A percentile compares a stretch with the other conserved stretches of the same genome.
These are phyloP conservation scores for Dermatophagoides farinae DNA, from an alignment of 1,140 invertebrate species.

Conservation along the genomic window DNA sequence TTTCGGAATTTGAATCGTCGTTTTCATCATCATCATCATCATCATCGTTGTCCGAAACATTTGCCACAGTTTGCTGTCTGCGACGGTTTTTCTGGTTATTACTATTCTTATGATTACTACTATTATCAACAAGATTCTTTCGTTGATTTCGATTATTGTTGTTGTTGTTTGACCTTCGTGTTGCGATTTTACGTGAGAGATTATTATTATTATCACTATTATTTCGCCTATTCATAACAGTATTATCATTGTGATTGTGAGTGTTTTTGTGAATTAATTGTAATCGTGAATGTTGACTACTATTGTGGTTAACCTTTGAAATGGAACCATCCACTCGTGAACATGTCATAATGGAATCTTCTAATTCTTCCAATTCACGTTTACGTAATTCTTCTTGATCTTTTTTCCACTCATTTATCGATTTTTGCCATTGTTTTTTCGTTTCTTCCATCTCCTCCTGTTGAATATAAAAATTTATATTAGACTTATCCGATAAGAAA, in stretches of 20 bases:
- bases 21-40: too few relatives aligned
- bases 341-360: conserved; percentile 42
- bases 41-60: too few relatives aligned
- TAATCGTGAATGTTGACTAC: too few relatives aligned
- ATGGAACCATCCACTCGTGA: conserved; percentile 47
- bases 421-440: neutral
- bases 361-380: conserved; percentile 23
- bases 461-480: conserved; percentile 18
- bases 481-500: conserved; percentile 18
- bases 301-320: conserved; percentile 27
- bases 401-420: neutral
- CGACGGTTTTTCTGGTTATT: too few relatives aligned
- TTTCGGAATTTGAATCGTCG: too few relatives aligned
- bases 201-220: neutral
- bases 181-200: neutral
- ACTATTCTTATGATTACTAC: neutral
- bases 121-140: neutral
- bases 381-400: neutral
- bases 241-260: too few relatives aligned
- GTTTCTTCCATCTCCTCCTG: conserved; percentile 6
- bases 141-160: neutral
- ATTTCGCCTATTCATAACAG: too few relatives aligned
- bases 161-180: neutral
- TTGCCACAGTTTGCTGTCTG: too few relatives aligned
- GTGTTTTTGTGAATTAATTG: too few relatives aligned